A percentile compares a stretch with the other conserved stretches of the same genome.
These are phyloP conservation scores for Xyrichtys novacula DNA, from an alignment of 2,797 vertebrate species.

Conservation along the genomic window DNA sequence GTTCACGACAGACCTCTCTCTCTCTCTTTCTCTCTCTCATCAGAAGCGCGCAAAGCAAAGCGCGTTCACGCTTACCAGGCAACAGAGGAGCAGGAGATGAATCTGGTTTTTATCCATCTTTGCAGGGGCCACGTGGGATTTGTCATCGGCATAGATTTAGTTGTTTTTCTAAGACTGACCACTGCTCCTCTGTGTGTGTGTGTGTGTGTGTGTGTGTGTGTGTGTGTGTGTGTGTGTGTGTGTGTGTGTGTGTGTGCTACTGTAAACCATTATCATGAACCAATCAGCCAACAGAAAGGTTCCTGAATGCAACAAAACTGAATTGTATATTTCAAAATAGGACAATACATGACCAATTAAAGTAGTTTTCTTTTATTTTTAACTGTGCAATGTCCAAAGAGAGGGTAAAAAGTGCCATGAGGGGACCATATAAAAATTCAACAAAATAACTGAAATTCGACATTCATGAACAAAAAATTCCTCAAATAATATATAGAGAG, in stretches of 20 bases:
- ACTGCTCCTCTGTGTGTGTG: background rate
- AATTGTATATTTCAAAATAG: too few species aligned
- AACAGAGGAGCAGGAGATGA: conserved; percentile 67
- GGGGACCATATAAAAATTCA: too few species aligned
- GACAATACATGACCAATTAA: too few species aligned
- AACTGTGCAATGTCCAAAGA: too few species aligned
- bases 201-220: too few species aligned
- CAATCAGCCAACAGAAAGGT: background rate
- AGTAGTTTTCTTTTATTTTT: too few species aligned
- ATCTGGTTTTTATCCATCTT: conserved; percentile 75
- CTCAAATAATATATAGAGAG: too few species aligned
- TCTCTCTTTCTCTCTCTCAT: conserved; percentile 35
- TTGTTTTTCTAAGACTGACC: conserved; percentile 7
- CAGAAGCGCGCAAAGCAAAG: conserved; percentile 52
- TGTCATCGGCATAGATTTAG: conserved; percentile 50
- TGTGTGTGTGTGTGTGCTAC: too few species aligned
- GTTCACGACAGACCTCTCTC: conserved; percentile 47
- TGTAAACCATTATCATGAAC: background rate
- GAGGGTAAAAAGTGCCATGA: too few species aligned
- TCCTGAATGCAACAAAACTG: conserved; percentile 12
- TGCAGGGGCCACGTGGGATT: conserved; percentile 68
- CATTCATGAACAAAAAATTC: too few species aligned
- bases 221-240: too few species aligned
- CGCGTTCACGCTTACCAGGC: conserved; percentile 79
- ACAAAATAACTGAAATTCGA: too few species aligned